A percentile compares a stretch with the other conserved stretches of the same genome.
These are phyloP conservation scores for Leucozona laternaria DNA, from an alignment of 2,888 invertebrate species.

Conservation along the genomic window DNA sequence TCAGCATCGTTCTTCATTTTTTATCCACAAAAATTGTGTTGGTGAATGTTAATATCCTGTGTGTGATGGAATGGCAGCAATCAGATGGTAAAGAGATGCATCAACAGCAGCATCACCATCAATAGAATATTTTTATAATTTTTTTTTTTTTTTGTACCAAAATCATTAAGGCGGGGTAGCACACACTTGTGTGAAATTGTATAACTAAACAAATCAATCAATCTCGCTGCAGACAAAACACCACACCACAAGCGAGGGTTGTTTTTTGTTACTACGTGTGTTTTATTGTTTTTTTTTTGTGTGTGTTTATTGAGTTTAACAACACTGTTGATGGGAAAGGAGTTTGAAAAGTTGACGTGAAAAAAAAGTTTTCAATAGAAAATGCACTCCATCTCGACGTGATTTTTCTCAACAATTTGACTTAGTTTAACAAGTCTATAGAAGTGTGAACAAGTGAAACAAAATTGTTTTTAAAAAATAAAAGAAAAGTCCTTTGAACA, in stretches of 20 bases:
- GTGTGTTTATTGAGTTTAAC: conserved; percentile 19
- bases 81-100: conserved; percentile 70
- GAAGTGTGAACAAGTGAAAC: conserved; percentile 41
- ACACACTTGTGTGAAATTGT: conserved; percentile 67
- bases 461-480: neutral
- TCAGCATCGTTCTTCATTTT: neutral
- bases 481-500: neutral
- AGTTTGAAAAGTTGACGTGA: too few species aligned
- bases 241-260: conserved; percentile 9
- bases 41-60: conserved; percentile 1
- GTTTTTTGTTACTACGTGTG: conserved; percentile 13
- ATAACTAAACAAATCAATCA: conserved; percentile 75
- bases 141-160: neutral
- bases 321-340: too few species aligned
- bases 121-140: neutral
- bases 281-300: conserved; percentile 27
- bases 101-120: conserved; percentile 46
- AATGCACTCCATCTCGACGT: conserved; percentile 57
- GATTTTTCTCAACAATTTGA: conserved; percentile 35
- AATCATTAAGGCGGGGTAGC: conserved; percentile 34
- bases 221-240: conserved; percentile 57
- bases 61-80: conserved; percentile 28
- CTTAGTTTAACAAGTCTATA: conserved; percentile 36
- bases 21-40: conserved; percentile 1
- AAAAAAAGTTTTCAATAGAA: conserved; percentile 14